A percentile compares a stretch with the other conserved stretches of the same genome.
Conservation (phyloP, 2,797 vertebrate species). For the Loriculus beryllinus region DNA sequence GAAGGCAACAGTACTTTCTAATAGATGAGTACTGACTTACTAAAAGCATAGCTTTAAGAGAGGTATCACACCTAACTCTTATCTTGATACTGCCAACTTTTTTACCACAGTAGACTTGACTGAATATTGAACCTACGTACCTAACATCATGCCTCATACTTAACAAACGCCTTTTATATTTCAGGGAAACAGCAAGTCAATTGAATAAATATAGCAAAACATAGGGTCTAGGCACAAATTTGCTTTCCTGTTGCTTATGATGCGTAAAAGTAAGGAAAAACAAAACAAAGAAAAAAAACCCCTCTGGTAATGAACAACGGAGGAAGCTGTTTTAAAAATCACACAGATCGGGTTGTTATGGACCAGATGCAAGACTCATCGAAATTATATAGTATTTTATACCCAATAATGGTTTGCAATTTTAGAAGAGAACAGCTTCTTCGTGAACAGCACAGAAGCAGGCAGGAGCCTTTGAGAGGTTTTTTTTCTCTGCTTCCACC, state of each 20-base stretch:
- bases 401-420: neutral
- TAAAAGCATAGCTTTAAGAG: neutral
- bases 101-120: too few species aligned
- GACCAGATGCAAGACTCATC: neutral
- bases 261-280: neutral
- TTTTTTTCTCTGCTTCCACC: conserved; percentile 61
- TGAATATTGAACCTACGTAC: fast-evolving
- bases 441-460: neutral
- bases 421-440: neutral
- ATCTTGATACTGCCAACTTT: fast-evolving
- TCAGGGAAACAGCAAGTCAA: neutral
- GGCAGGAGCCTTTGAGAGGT: neutral
- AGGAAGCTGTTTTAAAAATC: neutral
- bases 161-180: fast-evolving
- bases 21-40: fast-evolving
- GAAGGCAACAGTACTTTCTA: neutral
- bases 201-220: fast-evolving
- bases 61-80: fast-evolving
- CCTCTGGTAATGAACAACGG: neutral
- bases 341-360: neutral
- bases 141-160: fast-evolving
- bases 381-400: neutral
- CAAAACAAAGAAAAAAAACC: fast-evolving
- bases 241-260: neutral
- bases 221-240: neutral